A percentile compares a stretch with the other conserved stretches of the same genome.
Conservation (phyloP, 2,113 vertebrate genomes). For the Clupea harengus region DNA sequence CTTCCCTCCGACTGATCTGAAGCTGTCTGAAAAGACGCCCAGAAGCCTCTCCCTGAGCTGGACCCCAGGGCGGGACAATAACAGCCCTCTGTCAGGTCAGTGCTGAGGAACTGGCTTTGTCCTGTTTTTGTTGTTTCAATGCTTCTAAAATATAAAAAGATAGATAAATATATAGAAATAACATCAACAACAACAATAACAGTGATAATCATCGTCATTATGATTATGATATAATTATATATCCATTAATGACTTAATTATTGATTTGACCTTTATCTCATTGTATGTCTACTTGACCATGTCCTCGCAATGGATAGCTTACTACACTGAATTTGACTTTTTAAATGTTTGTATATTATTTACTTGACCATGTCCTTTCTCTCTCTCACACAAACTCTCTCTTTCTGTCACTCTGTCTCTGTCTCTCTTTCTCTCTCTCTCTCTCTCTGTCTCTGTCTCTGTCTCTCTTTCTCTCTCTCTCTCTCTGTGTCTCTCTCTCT, state of each 20-base stretch:
- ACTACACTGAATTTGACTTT: no score
- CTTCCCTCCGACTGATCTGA: conserved; percentile 64
- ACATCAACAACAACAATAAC: background rate
- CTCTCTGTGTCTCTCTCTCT: no score
- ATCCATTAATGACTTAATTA: background rate
- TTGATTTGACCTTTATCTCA: background rate
- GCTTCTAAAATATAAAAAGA: background rate
- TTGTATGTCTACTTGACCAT: background rate
- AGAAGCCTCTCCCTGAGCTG: conserved; percentile 68
- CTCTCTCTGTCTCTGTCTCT: no score
- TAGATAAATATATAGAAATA: background rate
- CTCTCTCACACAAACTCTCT: background rate
- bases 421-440: no score
- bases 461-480: no score
- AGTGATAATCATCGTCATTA: background rate
- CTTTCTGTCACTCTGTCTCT: no score
- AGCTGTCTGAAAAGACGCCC: conserved; percentile 54
- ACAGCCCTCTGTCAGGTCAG: conserved; percentile 66
- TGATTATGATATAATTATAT: background rate
- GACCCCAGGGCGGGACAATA: conserved; percentile 75
- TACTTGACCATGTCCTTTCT: background rate
- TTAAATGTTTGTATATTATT: background rate
- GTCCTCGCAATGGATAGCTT: background rate
- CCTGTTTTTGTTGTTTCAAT: background rate
- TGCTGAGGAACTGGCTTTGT: background rate